These are phyloP conservation scores for Drosophila kepulauana DNA, from an alignment of 1,140 invertebrate genomes.

Conservation along the genomic window DNA sequence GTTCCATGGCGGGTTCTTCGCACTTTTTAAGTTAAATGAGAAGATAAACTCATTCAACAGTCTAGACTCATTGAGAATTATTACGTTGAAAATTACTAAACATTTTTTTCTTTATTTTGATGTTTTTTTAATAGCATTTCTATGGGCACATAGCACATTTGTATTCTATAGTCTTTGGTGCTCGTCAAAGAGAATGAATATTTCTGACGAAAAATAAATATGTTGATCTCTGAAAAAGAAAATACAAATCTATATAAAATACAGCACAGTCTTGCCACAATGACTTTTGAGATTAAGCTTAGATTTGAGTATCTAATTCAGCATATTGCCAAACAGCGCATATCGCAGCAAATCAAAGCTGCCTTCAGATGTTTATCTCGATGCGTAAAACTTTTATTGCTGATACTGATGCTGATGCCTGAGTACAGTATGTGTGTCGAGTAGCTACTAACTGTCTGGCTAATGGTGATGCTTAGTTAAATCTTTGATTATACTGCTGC, in stretches of 20 bases:
- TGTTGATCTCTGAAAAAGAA: not conserved
- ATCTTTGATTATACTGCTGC: constrained; percentile 33
- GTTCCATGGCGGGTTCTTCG: too few relatives aligned
- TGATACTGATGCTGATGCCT: constrained; percentile 8
- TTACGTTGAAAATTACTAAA: not conserved
- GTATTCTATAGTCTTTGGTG: too few relatives aligned
- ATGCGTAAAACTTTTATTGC: constrained; percentile 18
- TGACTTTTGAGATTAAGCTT: not conserved
- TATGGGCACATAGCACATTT: too few relatives aligned
- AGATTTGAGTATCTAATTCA: not conserved
- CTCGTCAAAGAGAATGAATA: too few relatives aligned
- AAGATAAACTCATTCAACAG: not conserved
- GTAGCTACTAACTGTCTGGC: constrained; percentile 50
- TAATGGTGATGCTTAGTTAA: constrained; percentile 59
- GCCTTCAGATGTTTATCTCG: constrained; percentile 8
- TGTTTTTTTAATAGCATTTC: too few relatives aligned
- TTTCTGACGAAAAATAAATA: too few relatives aligned
- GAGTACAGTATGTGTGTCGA: constrained; percentile 7
- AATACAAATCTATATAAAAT: not conserved
- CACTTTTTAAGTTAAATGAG: too few relatives aligned
- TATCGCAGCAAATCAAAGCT: constrained; percentile 2
- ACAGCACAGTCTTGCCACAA: not conserved
- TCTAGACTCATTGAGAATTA: not conserved
- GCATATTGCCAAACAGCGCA: not conserved
- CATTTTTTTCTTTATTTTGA: too few relatives aligned